These are phyloP conservation scores for Brachylomia viminalis DNA, from an alignment of 2,888 invertebrate genomes.

Conservation along the genomic window DNA sequence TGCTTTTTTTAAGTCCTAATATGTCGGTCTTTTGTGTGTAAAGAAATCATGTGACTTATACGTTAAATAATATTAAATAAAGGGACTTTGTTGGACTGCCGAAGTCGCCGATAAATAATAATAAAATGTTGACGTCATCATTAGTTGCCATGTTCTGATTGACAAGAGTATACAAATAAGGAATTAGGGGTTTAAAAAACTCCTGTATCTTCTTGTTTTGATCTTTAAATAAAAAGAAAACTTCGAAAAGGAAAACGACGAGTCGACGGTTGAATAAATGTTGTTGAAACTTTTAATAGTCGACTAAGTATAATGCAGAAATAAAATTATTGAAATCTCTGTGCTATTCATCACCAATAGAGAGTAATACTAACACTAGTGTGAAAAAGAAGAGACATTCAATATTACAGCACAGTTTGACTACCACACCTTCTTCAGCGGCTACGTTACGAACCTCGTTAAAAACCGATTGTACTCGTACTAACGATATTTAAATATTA, in stretches of 20 bases:
- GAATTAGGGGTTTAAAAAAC: conserved; percentile 6
- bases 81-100: conserved; percentile 27
- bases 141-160: conserved; percentile 47
- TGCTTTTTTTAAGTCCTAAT: conserved; percentile 71
- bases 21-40: conserved; percentile 55
- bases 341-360: too few relatives aligned
- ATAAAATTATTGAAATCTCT: too few relatives aligned
- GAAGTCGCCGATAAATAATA: conserved; percentile 17
- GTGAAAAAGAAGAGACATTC: too few relatives aligned
- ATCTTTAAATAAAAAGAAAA: conserved; percentile 24
- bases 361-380: too few relatives aligned
- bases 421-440: too few relatives aligned
- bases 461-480: too few relatives aligned
- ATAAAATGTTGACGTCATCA: conserved; percentile 49
- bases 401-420: too few relatives aligned
- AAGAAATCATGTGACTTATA: conserved; percentile 45
- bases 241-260: not conserved
- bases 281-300: not conserved
- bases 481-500: too few relatives aligned
- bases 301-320: not conserved
- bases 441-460: too few relatives aligned
- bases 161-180: conserved; percentile 53
- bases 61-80: conserved; percentile 49
- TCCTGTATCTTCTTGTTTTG: conserved; percentile 26
- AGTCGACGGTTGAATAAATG: not conserved